Base-by-base conservation (phyloP, 2,888 invertebrate species). In the Cordylochernes scorpioides region DNA sequence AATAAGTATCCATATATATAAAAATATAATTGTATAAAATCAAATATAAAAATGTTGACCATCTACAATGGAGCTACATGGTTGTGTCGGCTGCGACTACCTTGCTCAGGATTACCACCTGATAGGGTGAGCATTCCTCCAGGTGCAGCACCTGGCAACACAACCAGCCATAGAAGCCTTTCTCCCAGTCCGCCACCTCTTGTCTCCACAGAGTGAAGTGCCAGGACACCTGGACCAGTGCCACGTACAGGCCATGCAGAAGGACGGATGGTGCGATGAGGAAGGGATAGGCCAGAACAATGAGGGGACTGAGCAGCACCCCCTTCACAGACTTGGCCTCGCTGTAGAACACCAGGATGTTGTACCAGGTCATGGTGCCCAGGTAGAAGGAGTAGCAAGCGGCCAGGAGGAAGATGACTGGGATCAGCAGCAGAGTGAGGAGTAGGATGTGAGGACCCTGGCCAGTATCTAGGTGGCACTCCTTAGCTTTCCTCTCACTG, bases 121-220 rank as follows among this genome's bases (percentile, higher is more conserved):
- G 69, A 50, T 72, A 72, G 0, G 71, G 71, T 41, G 71, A 64
- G 46, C 71, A 72, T 44, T 71, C 67, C 10, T 69, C 65, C 42
- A 71, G 54, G 33, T 61, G 61, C 18, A 71, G 42, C 22, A 60
- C 55, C n/a, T n/a, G n/a, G 32, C 65, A 62, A 47, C 71, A 72
- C 12, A 71, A 52, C 70, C 71, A 71, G 5, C 71, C 71, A 42
- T 68, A 72, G 52, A 71, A 71, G 1, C 71, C 71, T 50, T 72
- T 72, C 44, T 72, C 72, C 45, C 68, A 63, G 50, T 72, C 71
- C 32, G 62, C 61, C 3, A 71, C 63, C 52, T 69, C 68, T 43
- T 64, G 65, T 47, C 62, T 58, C 71, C 71, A 72, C 39, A 63
- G 63, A 17, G 60, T 59, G 34, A 63, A 63, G 44, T 63, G 65